phyloP scores from a whole-genome alignment of 2,113 vertebrate species.

The Ceyx margarethae region DNA sequence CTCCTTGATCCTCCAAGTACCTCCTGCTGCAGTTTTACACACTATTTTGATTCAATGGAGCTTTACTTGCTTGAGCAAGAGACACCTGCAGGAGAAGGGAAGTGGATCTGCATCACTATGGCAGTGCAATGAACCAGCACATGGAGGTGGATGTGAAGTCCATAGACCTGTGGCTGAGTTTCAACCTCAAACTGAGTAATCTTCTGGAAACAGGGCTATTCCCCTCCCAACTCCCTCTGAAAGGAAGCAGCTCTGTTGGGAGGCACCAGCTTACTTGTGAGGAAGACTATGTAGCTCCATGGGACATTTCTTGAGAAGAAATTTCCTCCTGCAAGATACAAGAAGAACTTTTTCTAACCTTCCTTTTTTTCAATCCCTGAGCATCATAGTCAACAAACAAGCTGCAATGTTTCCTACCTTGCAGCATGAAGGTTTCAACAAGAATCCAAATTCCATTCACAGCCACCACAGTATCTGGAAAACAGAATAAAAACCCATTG shows the following conservation, averaged over 20 bases:
- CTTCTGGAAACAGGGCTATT: background rate
- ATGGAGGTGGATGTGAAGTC: background rate
- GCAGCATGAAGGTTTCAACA: slow-evolving; percentile 89
- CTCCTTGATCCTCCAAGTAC: background rate
- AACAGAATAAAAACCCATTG: background rate
- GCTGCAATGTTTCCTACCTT: slow-evolving; percentile 76
- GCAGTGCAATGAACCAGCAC: background rate
- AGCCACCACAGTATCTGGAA: slow-evolving; percentile 90
- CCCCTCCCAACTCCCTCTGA: background rate
- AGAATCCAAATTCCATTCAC: slow-evolving; percentile 98
- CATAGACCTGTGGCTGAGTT: background rate
- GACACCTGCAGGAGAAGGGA: background rate
- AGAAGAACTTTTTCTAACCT: background rate
- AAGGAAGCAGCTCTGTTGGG: background rate
- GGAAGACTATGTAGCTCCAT: slow-evolving; percentile 94
- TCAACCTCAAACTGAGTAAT: background rate
- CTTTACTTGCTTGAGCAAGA: background rate
- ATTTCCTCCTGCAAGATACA: slow-evolving; percentile 81
- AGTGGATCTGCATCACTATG: background rate
- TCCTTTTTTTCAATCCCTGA: background rate
- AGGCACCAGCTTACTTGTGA: slow-evolving; percentile 85
- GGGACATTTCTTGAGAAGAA: slow-evolving; percentile 87
- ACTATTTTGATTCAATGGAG: background rate
- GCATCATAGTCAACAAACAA: background rate
- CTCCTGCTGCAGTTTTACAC: background rate